Evolutionary conservation across 1,140 invertebrate genomes (phyloP).

Genomic region (Pachyrhynchus sulphureomaculatus): DNA sequence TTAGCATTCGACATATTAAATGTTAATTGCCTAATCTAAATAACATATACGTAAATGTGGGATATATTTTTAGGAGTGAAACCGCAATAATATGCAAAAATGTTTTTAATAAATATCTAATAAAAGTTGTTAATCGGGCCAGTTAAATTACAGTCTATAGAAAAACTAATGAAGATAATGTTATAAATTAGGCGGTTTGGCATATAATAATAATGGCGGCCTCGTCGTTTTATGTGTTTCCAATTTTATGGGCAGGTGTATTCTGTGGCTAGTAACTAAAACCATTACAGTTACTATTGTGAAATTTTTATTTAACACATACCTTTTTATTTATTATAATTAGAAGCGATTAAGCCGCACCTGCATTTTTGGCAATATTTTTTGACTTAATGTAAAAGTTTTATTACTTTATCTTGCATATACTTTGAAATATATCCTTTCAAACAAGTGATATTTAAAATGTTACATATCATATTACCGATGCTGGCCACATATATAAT

Average conservation of each 20-base stretch:
- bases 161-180: constrained; percentile 2
- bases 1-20: background rate
- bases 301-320: constrained; percentile 9
- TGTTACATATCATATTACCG: no score
- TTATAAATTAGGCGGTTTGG: constrained; percentile 9
- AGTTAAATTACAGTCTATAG: constrained; percentile 11
- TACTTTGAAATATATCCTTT: no score
- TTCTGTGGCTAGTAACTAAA: constrained; percentile 3
- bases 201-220: background rate
- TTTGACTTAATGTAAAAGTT: no score
- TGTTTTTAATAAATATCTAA: constrained; percentile 9
- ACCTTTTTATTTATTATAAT: constrained; percentile 19
- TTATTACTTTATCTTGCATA: no score
- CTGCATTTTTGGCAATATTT: constrained; percentile 9
- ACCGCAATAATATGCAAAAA: constrained; percentile 14
- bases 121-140: constrained; percentile 11
- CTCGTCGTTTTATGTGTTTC: background rate
- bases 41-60: constrained; percentile 14
- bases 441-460: no score
- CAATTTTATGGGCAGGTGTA: constrained; percentile 20
- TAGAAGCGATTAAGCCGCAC: constrained; percentile 16
- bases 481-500: no score
- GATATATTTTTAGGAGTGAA: constrained; percentile 18
- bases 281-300: constrained; percentile 15
- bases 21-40: constrained; percentile 22